Conservation (phyloP, 2,888 invertebrate genomes). For the Acronicta alni region DNA sequence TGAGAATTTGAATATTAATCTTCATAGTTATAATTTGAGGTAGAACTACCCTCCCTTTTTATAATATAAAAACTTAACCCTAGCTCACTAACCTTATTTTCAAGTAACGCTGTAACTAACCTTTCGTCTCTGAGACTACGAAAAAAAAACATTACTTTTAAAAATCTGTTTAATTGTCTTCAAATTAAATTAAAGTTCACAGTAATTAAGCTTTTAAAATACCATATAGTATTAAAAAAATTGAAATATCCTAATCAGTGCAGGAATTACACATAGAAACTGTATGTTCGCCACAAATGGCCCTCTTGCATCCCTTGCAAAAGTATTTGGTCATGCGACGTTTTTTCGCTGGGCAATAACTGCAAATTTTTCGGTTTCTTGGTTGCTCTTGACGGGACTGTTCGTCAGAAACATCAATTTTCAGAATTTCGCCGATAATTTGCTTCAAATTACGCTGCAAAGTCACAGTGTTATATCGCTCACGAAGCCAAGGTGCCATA, state of each 20-base stretch:
- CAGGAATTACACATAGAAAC: conserved; percentile 16
- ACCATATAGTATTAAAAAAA: conserved; percentile 14
- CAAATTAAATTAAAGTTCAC: neutral
- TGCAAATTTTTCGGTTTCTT: conserved; percentile 4
- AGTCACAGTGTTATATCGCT: conserved; percentile 10
- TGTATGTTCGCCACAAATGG: conserved; percentile 21
- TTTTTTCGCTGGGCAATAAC: neutral
- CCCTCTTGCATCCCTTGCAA: conserved; percentile 16
- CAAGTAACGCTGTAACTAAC: too few relatives aligned
- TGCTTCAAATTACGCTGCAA: conserved; percentile 7
- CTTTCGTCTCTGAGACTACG: too few relatives aligned
- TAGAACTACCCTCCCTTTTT: too few relatives aligned
- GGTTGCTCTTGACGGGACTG: conserved; percentile 2
- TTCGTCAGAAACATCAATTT: conserved; percentile 8
- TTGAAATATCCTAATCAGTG: conserved; percentile 10
- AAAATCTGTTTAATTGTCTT: neutral
- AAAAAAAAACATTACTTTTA: neutral
- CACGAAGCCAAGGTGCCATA: conserved; percentile 13
- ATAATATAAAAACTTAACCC: too few relatives aligned
- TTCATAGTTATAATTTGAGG: too few relatives aligned
- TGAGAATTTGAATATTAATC: conserved; percentile 35
- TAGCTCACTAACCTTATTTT: too few relatives aligned
- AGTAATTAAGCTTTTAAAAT: conserved; percentile 11
- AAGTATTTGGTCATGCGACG: conserved; percentile 12
- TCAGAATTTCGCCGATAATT: conserved; percentile 8